A percentile compares a stretch with the other conserved stretches of the same genome.
Conservation (phyloP, 2,113 vertebrate genomes). For the Suricata suricatta region DNA sequence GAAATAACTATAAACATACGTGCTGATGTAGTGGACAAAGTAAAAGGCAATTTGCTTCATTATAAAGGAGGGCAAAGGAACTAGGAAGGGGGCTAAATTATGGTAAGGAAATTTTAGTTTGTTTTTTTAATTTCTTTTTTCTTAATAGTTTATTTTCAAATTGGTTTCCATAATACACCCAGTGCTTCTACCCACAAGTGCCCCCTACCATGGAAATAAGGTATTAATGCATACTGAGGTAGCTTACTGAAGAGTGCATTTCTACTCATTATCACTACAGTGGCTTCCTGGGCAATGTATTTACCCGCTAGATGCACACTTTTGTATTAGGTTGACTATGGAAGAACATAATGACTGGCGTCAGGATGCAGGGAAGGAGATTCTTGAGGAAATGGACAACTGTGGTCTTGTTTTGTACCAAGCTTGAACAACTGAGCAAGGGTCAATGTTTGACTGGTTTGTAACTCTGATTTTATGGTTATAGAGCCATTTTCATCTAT, state of each 20-base stretch:
- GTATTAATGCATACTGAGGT: neutral
- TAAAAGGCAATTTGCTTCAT: neutral
- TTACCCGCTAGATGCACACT: neutral
- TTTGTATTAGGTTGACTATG: neutral
- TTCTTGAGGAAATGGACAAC: neutral
- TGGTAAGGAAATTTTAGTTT: neutral
- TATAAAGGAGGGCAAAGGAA: neutral
- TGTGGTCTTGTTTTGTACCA: neutral
- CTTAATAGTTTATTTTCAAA: too few species aligned
- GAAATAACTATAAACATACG: slow-evolving; percentile 33
- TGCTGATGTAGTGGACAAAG: neutral
- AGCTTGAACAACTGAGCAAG: neutral
- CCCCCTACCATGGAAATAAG: neutral
- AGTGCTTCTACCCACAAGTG: too few species aligned
- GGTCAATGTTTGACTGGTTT: neutral
- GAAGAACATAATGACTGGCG: neutral
- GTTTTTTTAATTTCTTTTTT: too few species aligned
- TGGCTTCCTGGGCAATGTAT: neutral
- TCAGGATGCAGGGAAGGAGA: neutral
- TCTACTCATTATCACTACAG: neutral
- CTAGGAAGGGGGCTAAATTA: neutral
- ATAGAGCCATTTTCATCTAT: neutral
- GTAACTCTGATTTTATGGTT: neutral
- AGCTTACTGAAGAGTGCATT: neutral
- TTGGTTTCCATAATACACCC: too few species aligned